Evolutionary conservation across 2,797 vertebrate species (phyloP), one percentile per base, ranked within the genome.

Genomic region (Leptatherina wallacei): DNA sequence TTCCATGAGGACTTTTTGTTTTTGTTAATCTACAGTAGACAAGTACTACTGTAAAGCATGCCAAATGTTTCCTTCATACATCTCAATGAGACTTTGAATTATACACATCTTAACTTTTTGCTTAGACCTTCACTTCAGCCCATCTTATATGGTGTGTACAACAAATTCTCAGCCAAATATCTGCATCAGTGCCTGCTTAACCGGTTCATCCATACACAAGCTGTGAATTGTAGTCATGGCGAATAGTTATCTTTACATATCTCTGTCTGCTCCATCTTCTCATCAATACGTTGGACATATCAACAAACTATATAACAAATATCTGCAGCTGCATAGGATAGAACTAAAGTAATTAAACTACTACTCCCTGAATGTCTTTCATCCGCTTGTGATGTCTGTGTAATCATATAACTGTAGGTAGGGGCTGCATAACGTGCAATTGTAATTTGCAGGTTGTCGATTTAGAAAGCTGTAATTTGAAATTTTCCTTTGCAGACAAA

Each of bases 151-250:
- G 75, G 78, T 87, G 83, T 77, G 75, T 42, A 84, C 75, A 74
- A 82, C 87, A 54, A 83, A 77, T 40, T 79, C 66, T 89, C 88
- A 93, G 96, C 96, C 95, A 95, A 93, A 94, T 82, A 86, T 89
- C 85, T 87, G 89, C 92, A 88, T 91, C 87, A 92, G 92, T 64
- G 95, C 96, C 95, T 95, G 95, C 95, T 95, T 83, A 89, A 71
- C 77, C 83, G 70, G 85, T 88, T 87, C 74, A 47, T 85, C 83
- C 85, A 72, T 38, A 81, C 88, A 80, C 73, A 29, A 80, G 71
- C 85, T 86, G 84, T 65, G 85, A 89, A 90, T 85, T 71, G 86
- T 91, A 92, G 88, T 80, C 85, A 74, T 73, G 80, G 87, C 91
- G 91, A 64, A 57, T 63, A 92, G 89, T 93, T 89, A 77, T 59